Base-by-base conservation (phyloP, 2,888 invertebrate genomes). In the Standfussiana lucernea region DNA sequence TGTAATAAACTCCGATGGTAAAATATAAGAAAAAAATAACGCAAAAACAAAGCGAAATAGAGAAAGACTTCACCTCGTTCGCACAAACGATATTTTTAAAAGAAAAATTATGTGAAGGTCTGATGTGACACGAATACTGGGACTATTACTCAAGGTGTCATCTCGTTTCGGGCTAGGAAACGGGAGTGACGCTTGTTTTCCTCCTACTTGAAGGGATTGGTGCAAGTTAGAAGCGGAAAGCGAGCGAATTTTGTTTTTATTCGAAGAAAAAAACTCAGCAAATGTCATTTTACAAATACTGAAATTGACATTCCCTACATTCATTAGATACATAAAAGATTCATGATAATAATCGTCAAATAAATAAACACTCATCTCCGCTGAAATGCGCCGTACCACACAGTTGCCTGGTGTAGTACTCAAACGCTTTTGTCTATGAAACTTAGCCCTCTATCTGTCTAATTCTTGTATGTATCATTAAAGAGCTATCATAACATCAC, bases 81-180 rank as follows among this genome's bases (percentile, higher is more conserved):
- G 40, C 42, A 65, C 50, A 74, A 79, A 86, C 89, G 87, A 92
- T 92, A 93, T 93, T 92, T 77, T 93, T 92, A 91, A 90, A 93
- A 93, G 94, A 95, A 93, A 95, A 94, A 95, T 95, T 93, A 91
- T 92, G 88, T 90, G 90, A 86, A 90, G 90, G 91, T 91, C 91
- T 93, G 91, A 92, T 92, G 90, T 91, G 93, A 94, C 93, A 91
- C 90, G 92, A 94, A 93, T 93, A 89, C 91, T 88, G 83, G 86
- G 90, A 93, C 95, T 94, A 95, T 95, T 95, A 94, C 93, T 95
- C 95, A 95, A 94, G 91, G 92, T 95, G 95, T 95, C 95, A 95
- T 94, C 94, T 93, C 91, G 91, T 92, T 92, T 92, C 88, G 89
- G 91, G 86, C 79, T 84, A 90, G 89, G 89, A 90, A 91, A 90